Percentiles rank a stretch among this genome's conserved stretches.
These are phyloP conservation scores for Pteria penguin DNA, from an alignment of 2,888 invertebrate genomes.

Conservation along the genomic window DNA sequence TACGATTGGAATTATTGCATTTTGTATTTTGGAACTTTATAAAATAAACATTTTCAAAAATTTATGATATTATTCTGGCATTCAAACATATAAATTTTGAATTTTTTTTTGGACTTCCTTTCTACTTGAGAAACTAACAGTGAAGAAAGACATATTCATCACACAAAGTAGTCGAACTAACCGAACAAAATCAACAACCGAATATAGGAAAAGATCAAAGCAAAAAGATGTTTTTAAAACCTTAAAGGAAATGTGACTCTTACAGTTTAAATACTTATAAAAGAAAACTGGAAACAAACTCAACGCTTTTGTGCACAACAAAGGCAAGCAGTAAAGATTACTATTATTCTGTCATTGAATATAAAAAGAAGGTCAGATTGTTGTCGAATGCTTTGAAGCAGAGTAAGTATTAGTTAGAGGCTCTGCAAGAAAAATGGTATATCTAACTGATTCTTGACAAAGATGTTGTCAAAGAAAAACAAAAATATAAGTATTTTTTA, in stretches of 20 bases:
- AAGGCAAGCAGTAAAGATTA: neutral
- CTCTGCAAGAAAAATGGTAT: neutral
- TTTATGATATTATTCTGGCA: too few species aligned
- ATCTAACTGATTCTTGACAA: neutral
- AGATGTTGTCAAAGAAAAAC: neutral
- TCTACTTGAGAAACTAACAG: too few species aligned
- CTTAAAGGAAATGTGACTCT: neutral
- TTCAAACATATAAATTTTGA: too few species aligned
- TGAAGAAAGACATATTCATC: too few species aligned
- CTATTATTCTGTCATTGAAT: neutral
- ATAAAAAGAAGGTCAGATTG: neutral
- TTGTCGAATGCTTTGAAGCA: neutral
- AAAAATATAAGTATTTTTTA: neutral
- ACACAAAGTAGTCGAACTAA: constrained; percentile 9
- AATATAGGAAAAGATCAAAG: constrained; percentile 24
- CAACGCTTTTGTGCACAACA: neutral
- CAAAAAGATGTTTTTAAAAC: neutral
- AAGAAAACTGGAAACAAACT: neutral
- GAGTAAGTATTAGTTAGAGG: neutral
- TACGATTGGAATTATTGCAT: too few species aligned
- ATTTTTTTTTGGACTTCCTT: too few species aligned
- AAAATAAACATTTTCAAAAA: too few species aligned
- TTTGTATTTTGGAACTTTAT: too few species aligned
- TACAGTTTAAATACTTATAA: neutral
- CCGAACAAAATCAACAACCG: constrained; percentile 5